A percentile compares a stretch with the other conserved stretches of the same genome.
Evolutionary conservation across 2,113 vertebrate genomes (phyloP).

Genomic region (Plectropomus leopardus): DNA sequence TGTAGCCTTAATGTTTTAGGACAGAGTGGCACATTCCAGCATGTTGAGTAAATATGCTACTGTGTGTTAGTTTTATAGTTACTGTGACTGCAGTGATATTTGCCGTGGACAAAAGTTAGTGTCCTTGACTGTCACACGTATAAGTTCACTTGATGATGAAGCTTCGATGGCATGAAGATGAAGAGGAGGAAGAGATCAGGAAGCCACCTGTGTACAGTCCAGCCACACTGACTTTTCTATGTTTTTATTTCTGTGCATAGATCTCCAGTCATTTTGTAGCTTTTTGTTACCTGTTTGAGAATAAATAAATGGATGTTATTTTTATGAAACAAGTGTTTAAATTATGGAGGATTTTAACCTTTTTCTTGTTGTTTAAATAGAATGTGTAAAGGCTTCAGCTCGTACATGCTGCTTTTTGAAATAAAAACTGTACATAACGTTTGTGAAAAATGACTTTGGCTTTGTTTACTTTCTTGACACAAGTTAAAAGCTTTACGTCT

Average conservation of each 20-base stretch:
- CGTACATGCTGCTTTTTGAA: slow-evolving; percentile 70
- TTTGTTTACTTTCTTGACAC: neutral
- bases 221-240: slow-evolving; percentile 57
- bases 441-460: slow-evolving; percentile 10
- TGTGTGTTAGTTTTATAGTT: neutral
- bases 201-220: slow-evolving; percentile 37
- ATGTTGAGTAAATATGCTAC: no score
- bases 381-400: slow-evolving; percentile 69
- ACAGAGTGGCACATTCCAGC: no score
- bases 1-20: no score
- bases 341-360: slow-evolving; percentile 75
- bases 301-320: slow-evolving; percentile 82
- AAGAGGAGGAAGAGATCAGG: neutral
- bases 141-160: slow-evolving; percentile 93
- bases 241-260: slow-evolving; percentile 75
- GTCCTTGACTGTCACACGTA: slow-evolving; percentile 91
- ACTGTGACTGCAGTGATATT: neutral
- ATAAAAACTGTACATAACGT: slow-evolving; percentile 76
- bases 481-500: no score
- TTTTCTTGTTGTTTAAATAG: slow-evolving; percentile 65
- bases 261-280: slow-evolving; percentile 71
- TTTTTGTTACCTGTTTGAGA: slow-evolving; percentile 78
- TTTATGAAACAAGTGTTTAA: slow-evolving; percentile 83
- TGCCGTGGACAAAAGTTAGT: neutral
- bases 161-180: neutral